Evolutionary conservation across 2,888 invertebrate species (phyloP).

Genomic region (Volucella inanis): DNA sequence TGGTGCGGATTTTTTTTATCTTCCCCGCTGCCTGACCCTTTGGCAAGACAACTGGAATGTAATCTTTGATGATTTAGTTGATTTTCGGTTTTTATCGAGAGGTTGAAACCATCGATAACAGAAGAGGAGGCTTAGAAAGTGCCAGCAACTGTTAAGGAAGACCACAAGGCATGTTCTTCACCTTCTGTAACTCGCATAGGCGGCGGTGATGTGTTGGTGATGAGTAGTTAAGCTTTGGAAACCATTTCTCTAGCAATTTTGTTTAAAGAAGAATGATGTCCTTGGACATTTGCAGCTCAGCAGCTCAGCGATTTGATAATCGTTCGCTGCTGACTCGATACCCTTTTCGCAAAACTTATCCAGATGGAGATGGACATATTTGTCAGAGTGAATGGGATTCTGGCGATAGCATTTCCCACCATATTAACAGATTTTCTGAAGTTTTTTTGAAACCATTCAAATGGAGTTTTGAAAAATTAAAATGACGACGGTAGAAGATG

Average conservation of each 20-base stretch:
- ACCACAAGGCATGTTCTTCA: conserved; percentile 53
- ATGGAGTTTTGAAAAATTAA: not conserved
- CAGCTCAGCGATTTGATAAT: conserved; percentile 86
- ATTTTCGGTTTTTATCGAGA: conserved; percentile 81
- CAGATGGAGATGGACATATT: conserved; percentile 91
- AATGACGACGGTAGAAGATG: not conserved
- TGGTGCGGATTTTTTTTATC: conserved; percentile 86
- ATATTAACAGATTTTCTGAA: conserved; percentile 87
- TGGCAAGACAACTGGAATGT: conserved; percentile 85
- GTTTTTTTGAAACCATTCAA: conserved; percentile 50
- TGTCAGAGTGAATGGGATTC: conserved; percentile 92
- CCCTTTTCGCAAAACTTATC: conserved; percentile 85
- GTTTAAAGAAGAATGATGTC: conserved; percentile 86
- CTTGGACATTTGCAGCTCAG: conserved; percentile 84
- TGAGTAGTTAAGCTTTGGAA: too few species aligned
- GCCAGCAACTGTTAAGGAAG: conserved; percentile 59
- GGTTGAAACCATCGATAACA: conserved; percentile 76
- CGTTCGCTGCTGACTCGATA: conserved; percentile 80
- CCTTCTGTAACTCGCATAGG: not conserved
- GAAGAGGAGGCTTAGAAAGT: conserved; percentile 44
- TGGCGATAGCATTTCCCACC: conserved; percentile 91
- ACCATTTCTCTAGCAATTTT: conserved; percentile 83
- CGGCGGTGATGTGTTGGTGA: too few species aligned
- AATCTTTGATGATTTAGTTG: conserved; percentile 79
- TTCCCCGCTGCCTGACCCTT: conserved; percentile 87